Percentiles rank a stretch among this genome's conserved stretches.
phyloP scores from a whole-genome alignment of 2,888 invertebrate genomes.

The Xestia xanthographa region DNA sequence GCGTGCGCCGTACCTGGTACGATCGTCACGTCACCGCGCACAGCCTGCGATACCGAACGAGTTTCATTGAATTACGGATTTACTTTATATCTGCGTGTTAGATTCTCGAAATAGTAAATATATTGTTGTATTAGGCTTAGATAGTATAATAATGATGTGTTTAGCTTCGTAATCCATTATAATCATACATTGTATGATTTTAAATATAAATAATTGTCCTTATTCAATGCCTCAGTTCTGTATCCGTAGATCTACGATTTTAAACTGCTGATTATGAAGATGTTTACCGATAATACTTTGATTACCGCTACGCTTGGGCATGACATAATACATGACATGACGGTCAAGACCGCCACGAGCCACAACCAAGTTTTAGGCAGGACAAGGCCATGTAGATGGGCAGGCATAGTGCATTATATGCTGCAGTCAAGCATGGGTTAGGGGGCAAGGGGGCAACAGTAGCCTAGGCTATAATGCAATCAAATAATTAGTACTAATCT shows the following conservation, averaged over 20 bases:
- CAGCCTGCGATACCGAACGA: slow-evolving; percentile 34
- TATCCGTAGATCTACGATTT: not conserved
- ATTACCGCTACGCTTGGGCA: not conserved
- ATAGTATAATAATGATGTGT: not conserved
- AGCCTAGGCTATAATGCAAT: not conserved
- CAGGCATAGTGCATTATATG: not conserved
- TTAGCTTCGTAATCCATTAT: not conserved
- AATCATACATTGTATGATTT: not conserved
- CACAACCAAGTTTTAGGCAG: not conserved
- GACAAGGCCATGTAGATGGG: slow-evolving; percentile 10
- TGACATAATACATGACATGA: not conserved
- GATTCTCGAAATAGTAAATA: not conserved
- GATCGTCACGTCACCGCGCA: slow-evolving; percentile 44
- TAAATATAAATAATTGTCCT: not conserved
- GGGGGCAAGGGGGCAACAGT: too few relatives aligned
- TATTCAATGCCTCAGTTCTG: not conserved
- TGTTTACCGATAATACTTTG: slow-evolving; percentile 6
- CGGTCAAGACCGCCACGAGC: slow-evolving; percentile 15
- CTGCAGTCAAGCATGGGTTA: not conserved
- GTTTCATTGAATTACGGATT: slow-evolving; percentile 36
- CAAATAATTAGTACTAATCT: not conserved
- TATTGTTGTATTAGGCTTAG: slow-evolving; percentile 3
- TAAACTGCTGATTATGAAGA: slow-evolving; percentile 10
- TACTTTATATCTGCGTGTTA: slow-evolving; percentile 4
- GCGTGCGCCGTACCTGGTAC: slow-evolving; percentile 69